Conservation (phyloP, 2,113 vertebrate species). For the Galeopterus variegatus region DNA sequence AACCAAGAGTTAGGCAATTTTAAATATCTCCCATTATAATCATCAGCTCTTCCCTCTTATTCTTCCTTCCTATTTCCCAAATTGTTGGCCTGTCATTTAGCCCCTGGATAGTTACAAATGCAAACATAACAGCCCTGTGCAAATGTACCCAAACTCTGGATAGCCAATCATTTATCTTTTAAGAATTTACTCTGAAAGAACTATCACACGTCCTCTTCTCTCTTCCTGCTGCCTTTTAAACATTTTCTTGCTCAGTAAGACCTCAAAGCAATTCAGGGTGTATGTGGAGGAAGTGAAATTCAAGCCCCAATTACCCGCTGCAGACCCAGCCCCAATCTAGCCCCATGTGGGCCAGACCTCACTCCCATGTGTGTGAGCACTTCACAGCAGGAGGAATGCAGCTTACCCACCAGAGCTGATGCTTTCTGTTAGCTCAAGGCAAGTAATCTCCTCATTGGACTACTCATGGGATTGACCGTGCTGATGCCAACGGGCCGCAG, state of each 20-base stretch:
- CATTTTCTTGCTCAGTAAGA: background rate
- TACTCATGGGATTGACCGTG: background rate
- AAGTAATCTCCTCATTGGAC: background rate
- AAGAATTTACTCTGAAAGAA: conserved; percentile 14
- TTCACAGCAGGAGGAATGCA: background rate
- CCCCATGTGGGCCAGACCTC: accelerated
- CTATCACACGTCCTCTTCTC: background rate
- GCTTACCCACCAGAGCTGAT: accelerated
- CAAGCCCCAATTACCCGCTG: background rate
- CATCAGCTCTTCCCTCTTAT: no score
- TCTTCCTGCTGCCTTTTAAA: background rate
- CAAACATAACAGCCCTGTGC: no score
- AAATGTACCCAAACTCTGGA: no score
- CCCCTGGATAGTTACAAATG: no score
- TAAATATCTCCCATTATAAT: no score
- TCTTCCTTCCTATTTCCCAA: no score
- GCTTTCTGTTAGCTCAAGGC: background rate
- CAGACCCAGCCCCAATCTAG: background rate
- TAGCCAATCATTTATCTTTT: no score
- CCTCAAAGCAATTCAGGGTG: background rate
- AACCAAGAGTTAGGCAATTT: no score
- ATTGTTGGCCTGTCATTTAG: no score
- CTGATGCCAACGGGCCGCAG: background rate
- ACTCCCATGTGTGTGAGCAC: background rate
- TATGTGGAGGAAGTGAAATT: background rate